Base-by-base conservation (phyloP, 1,140 invertebrate species). In the Drosophila truncata region DNA sequence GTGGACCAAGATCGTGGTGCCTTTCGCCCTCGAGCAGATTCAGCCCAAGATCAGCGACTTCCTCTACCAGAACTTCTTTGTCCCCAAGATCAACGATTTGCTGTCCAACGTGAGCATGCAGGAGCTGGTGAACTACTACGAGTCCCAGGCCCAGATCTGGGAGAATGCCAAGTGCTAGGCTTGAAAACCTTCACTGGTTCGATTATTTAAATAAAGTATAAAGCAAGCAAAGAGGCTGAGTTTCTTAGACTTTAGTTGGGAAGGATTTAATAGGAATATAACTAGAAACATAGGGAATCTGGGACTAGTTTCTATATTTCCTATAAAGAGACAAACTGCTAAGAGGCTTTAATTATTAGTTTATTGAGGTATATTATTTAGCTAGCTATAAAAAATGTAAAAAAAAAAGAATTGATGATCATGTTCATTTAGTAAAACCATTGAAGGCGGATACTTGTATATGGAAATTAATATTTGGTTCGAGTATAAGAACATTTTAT, bases 71-170 rank as follows among this genome's bases (percentile, higher is more conserved):
- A 37, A 74, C 25, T 57, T 60, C 23, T 25, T 76, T 13, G 33
- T 91, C 9, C 78, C 78, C 9, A 13, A 16, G 18, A 9, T 78
- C 2, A 80, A 91, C 41, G 47, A 81, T 2, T 8, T 66, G 44
- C 54, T 91, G 20, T 46, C 58, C 10, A 37, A 55, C 13, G 35
- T 78, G 5, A 82, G 44, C 41, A 62, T 49, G 49, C 10, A 50
- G 49, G 46, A 88, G 46, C 8, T 90, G 33, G 76, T 78, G 9
- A 35, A 69, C 18, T 65, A 42, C 44, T 44, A 29, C 16, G 14
- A 50, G 6, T 29, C 33, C 4, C 18, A 64, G 27, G 60, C 73
- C 8, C 18, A 65, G 23, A 23, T 37, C 33, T 76, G 59, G 44
- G 42, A 74, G 31, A 58, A 44, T n/a, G 46, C 44, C 27, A 42